Conservation (phyloP, 2,888 invertebrate genomes). For the Diloba caeruleocephala region DNA sequence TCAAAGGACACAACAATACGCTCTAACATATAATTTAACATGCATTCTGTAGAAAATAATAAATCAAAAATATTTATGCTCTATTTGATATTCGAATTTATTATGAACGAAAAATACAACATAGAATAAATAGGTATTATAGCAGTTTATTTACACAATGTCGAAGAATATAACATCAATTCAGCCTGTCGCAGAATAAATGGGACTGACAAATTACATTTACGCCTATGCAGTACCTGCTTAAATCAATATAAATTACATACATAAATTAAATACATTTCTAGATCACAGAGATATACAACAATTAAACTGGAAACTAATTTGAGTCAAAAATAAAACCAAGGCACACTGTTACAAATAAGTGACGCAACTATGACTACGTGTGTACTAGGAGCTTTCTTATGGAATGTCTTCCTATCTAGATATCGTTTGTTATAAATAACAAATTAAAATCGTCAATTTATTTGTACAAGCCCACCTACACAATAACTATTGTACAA, state of each 20-base stretch:
- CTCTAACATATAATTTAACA: not conserved
- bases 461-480: too few species aligned
- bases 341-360: conserved; percentile 54
- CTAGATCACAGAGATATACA: conserved; percentile 80
- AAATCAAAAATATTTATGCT: not conserved
- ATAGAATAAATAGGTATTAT: conserved; percentile 39
- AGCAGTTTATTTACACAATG: conserved; percentile 68
- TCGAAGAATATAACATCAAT: conserved; percentile 44
- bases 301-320: conserved; percentile 47
- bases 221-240: conserved; percentile 43
- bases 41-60: not conserved
- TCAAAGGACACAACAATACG: not conserved
- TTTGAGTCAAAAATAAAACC: conserved; percentile 47
- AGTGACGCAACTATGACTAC: conserved; percentile 32
- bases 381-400: conserved; percentile 15
- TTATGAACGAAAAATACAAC: conserved; percentile 5
- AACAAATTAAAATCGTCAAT: not conserved
- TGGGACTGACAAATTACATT: conserved; percentile 50
- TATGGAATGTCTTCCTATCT: conserved; percentile 53
- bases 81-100: not conserved
- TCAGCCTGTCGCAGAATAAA: conserved; percentile 46
- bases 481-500: not conserved
- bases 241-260: conserved; percentile 48
- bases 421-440: conserved; percentile 1
- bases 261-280: conserved; percentile 63